Evolutionary conservation across 1,140 invertebrate genomes (phyloP).

Genomic region (Drosophila baimaii): DNA sequence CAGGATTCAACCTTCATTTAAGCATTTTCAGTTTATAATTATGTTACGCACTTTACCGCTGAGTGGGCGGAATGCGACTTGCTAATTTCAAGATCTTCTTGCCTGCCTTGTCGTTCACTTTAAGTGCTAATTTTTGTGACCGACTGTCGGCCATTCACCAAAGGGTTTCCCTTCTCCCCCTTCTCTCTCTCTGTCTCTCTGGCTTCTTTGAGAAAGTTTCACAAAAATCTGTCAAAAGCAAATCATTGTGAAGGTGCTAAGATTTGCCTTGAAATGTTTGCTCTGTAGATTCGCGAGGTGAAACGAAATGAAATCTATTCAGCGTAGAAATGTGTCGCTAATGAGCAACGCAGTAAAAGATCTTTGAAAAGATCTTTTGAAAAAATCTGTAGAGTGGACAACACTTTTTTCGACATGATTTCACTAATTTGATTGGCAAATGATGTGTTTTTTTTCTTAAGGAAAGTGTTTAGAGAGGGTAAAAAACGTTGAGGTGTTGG

Average conservation of each 20-base stretch:
- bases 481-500: background rate
- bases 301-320: conserved; percentile 45
- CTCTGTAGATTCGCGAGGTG: conserved; percentile 28
- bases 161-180: no score
- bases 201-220: conserved; percentile 41
- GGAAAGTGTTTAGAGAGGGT: conserved; percentile 11
- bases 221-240: conserved; percentile 42
- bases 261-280: conserved; percentile 32
- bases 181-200: no score
- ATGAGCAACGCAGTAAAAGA: conserved; percentile 29
- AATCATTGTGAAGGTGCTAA: conserved; percentile 48
- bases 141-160: conserved; percentile 37
- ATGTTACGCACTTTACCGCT: conserved; percentile 26
- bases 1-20: conserved; percentile 20
- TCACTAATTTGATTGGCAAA: conserved; percentile 52
- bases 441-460: conserved; percentile 16
- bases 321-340: conserved; percentile 37
- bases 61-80: conserved; percentile 17
- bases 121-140: conserved; percentile 50
- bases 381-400: no score
- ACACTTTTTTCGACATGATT: conserved; percentile 24
- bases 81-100: conserved; percentile 36
- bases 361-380: conserved; percentile 36
- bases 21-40: conserved; percentile 14
- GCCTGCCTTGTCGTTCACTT: conserved; percentile 1